Evolutionary conservation across 1,140 invertebrate species (phyloP).

Genomic region (Aleiodes sp.): DNA sequence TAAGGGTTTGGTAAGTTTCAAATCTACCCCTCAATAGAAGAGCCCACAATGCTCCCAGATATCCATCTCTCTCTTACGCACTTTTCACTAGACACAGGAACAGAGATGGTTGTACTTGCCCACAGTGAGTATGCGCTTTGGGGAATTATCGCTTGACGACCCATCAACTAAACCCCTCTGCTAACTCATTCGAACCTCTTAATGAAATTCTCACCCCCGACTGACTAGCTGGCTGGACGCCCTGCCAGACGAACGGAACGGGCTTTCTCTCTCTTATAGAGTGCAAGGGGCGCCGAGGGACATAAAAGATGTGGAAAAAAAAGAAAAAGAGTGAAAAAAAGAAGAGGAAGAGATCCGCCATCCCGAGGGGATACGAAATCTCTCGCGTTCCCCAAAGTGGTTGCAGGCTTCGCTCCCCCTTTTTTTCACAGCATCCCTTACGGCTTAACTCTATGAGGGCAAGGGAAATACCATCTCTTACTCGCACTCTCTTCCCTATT

Average conservation of each 20-base stretch:
- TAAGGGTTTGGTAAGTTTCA: constrained; percentile 50
- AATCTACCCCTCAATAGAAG: constrained; percentile 51
- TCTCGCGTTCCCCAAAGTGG: constrained; percentile 65
- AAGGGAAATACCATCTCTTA: constrained; percentile 38
- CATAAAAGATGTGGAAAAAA: constrained; percentile 34
- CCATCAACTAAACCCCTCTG: constrained; percentile 66
- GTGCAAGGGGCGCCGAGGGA: constrained; percentile 42
- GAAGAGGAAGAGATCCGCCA: constrained; percentile 37
- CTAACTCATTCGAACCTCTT: constrained; percentile 68
- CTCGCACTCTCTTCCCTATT: constrained; percentile 32
- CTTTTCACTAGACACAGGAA: background rate
- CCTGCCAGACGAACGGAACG: constrained; percentile 55
- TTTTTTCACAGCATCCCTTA: constrained; percentile 66
- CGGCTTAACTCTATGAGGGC: constrained; percentile 53
- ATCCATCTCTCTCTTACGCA: constrained; percentile 30
- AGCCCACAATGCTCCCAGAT: constrained; percentile 42
- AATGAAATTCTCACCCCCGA: constrained; percentile 69
- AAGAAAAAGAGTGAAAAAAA: constrained; percentile 17
- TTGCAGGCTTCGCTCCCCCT: constrained; percentile 61
- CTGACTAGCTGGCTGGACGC: constrained; percentile 58
- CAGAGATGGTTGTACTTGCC: constrained; percentile 12
- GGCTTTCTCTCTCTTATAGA: constrained; percentile 44
- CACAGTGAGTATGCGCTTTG: constrained; percentile 34
- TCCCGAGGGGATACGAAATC: constrained; percentile 63
- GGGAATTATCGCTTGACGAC: constrained; percentile 68